Conservation (phyloP, 1,140 invertebrate genomes). For the Scaptomyza graminum region DNA sequence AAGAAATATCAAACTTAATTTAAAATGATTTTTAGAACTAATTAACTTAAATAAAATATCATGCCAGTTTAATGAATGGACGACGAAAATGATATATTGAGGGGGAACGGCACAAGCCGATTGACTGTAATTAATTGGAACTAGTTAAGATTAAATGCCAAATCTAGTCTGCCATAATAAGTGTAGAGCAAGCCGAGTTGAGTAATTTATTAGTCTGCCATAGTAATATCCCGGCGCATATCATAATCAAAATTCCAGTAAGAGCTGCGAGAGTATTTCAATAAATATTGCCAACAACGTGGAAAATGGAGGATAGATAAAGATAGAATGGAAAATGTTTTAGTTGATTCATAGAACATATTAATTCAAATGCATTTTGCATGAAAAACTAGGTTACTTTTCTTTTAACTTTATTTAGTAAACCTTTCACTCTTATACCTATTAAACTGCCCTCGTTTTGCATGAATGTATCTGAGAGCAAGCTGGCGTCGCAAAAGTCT, state of each 20-base stretch:
- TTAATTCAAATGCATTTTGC: too few relatives aligned
- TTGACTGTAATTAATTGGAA: constrained; percentile 44
- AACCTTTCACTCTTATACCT: not conserved
- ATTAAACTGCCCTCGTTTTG: constrained; percentile 14
- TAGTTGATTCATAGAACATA: too few relatives aligned
- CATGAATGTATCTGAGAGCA: constrained; percentile 5
- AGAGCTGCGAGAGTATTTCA: constrained; percentile 5
- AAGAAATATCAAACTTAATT: not conserved
- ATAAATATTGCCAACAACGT: not conserved
- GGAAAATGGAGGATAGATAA: too few relatives aligned
- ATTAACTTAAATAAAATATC: not conserved
- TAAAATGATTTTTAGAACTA: not conserved
- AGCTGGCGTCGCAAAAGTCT: constrained; percentile 18
- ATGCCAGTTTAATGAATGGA: not conserved
- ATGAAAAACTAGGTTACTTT: too few relatives aligned
- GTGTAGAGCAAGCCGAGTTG: constrained; percentile 11
- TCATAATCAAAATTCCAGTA: constrained; percentile 41
- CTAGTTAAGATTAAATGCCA: constrained; percentile 40
- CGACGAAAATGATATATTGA: not conserved
- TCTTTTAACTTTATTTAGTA: too few relatives aligned
- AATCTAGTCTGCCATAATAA: constrained; percentile 30
- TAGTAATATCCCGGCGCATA: constrained; percentile 27
- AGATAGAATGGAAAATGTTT: too few relatives aligned
- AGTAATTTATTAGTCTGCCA: constrained; percentile 32
- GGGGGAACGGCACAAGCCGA: constrained; percentile 3